Conservation (phyloP, 2,113 vertebrate genomes). For the Sprattus sprattus region DNA sequence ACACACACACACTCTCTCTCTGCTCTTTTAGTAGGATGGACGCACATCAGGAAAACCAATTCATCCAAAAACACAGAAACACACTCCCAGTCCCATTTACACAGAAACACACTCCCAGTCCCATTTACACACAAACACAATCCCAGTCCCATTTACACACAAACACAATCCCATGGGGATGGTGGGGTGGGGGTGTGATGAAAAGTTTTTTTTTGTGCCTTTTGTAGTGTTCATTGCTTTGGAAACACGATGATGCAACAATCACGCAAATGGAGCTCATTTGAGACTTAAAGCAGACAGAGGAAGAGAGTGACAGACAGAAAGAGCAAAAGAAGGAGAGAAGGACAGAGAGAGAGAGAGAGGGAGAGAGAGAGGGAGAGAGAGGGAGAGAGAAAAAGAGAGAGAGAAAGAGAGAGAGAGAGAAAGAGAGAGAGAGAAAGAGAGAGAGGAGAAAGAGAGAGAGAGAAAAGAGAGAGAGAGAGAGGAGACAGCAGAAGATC, state of each 20-base stretch:
- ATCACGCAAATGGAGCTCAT: no score
- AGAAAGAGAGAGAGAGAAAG: neutral
- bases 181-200: neutral
- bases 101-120: no score
- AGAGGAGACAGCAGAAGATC: neutral
- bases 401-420: slow-evolving; percentile 2
- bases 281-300: no score
- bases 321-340: neutral
- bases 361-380: slow-evolving; percentile 17
- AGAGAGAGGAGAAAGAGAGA: slow-evolving; percentile 6
- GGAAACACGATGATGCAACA: no score
- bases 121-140: neutral
- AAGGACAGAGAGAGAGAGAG: neutral
- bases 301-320: neutral
- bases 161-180: no score
- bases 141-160: neutral
- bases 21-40: no score
- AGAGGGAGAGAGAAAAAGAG: neutral
- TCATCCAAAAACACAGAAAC: slow-evolving; percentile 27
- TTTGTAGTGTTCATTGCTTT: no score
- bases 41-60: no score
- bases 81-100: slow-evolving; percentile 1
- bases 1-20: no score
- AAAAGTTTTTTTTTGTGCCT: no score
- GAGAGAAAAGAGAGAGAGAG: slow-evolving; percentile 2